phyloP scores from a whole-genome alignment of 2,888 invertebrate species.

The Drosophila vallismaia region DNA sequence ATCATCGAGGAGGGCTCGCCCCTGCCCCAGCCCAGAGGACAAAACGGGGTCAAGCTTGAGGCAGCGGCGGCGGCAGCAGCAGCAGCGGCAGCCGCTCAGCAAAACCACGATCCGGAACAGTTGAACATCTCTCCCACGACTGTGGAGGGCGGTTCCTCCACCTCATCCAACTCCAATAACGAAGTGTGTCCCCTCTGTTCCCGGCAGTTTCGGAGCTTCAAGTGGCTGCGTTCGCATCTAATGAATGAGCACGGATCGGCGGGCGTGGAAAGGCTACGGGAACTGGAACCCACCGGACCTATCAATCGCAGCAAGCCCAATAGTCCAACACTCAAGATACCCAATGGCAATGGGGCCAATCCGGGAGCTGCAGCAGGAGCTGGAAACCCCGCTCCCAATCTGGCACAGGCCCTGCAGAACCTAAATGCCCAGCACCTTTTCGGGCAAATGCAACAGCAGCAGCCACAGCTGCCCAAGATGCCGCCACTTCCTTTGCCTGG shows the following conservation, averaged over 20 bases:
- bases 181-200: conserved; percentile 94
- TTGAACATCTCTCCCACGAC: conserved; percentile 64
- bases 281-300: conserved; percentile 67
- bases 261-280: conserved; percentile 83
- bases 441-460: conserved; percentile 66
- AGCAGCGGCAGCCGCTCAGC: conserved; percentile 52
- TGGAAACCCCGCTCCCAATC: conserved; percentile 69
- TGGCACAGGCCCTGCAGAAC: conserved; percentile 81
- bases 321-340: conserved; percentile 83
- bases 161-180: conserved; percentile 85
- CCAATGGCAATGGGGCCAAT: conserved; percentile 78
- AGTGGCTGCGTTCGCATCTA: conserved; percentile 94
- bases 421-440: conserved; percentile 79
- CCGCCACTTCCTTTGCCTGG: conserved; percentile 66
- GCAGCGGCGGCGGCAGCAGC: conserved; percentile 51
- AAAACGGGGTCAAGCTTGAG: conserved; percentile 80
- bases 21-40: conserved; percentile 82
- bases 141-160: conserved; percentile 10
- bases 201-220: conserved; percentile 93
- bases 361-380: conserved; percentile 19
- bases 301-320: conserved; percentile 70
- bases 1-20: conserved; percentile 93
- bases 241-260: conserved; percentile 92
- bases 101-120: conserved; percentile 53
- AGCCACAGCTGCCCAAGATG: conserved; percentile 71